A percentile compares a stretch with the other conserved stretches of the same genome.
Evolutionary conservation across 2,888 invertebrate genomes (phyloP).

Genomic region (Leptopterna dolabrata): DNA sequence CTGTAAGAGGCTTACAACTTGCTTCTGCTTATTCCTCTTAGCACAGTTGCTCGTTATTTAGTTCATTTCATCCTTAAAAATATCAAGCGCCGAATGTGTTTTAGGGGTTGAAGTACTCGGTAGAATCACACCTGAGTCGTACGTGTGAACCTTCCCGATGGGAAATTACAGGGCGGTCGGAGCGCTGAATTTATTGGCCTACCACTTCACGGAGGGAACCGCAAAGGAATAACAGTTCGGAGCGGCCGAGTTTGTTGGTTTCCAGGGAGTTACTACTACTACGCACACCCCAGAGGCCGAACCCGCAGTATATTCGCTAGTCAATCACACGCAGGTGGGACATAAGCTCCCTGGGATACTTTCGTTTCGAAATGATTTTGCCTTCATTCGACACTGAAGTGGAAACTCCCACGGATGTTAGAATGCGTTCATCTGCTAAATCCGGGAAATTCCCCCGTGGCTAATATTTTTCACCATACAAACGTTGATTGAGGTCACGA

Average conservation of each 20-base stretch:
- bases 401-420: not conserved
- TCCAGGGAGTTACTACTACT: not conserved
- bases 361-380: not conserved
- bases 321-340: not conserved
- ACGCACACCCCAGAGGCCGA: not conserved
- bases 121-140: not conserved
- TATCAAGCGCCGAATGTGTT: too few relatives aligned
- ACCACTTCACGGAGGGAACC: not conserved
- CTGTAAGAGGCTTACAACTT: too few relatives aligned
- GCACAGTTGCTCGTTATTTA: too few relatives aligned
- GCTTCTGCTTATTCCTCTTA: too few relatives aligned
- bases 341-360: not conserved
- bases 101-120: too few relatives aligned
- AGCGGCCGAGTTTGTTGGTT: not conserved
- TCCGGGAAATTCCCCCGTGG: not conserved
- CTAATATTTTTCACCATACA: not conserved
- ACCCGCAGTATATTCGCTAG: not conserved
- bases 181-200: not conserved
- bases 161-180: not conserved
- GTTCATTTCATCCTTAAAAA: too few relatives aligned
- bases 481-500: too few relatives aligned
- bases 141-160: not conserved
- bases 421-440: not conserved
- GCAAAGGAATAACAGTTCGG: not conserved
- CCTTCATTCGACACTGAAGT: not conserved